Conservation (phyloP, 2,113 vertebrate genomes). For the Thinocorus orbignyianus region DNA sequence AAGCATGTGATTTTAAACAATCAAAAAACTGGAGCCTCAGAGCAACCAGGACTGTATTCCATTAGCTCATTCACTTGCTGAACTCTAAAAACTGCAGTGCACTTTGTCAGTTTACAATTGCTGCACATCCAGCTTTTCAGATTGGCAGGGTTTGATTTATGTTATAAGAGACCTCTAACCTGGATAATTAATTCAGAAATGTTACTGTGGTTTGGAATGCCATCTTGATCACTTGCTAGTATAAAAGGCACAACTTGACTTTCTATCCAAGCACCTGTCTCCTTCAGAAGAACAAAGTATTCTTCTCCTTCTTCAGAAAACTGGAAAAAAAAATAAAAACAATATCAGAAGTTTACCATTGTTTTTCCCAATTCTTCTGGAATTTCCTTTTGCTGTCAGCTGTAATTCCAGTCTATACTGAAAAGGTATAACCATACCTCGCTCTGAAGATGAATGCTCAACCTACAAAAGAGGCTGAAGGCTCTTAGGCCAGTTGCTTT, state of each 20-base stretch:
- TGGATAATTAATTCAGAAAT: conserved; percentile 80
- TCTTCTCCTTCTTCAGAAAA: conserved; percentile 78
- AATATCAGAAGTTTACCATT: not conserved
- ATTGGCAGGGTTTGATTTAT: not conserved
- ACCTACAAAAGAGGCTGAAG: conserved; percentile 80
- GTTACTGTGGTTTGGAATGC: conserved; percentile 36
- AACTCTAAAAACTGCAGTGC: not conserved
- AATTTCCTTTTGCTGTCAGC: not conserved
- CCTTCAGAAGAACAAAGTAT: conserved; percentile 79
- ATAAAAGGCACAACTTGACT: conserved; percentile 80
- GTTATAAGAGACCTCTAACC: conserved; percentile 70
- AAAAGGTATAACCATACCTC: conserved; percentile 66
- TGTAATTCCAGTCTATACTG: not conserved
- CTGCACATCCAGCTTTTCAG: not conserved
- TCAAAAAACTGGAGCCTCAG: not conserved
- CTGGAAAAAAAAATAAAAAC: conserved; percentile 74
- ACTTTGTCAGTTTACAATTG: not conserved
- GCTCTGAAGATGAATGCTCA: conserved; percentile 86
- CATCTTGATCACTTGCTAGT: conserved; percentile 36
- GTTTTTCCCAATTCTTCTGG: not conserved
- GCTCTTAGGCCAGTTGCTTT: conserved; percentile 78
- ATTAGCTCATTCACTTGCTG: not conserved
- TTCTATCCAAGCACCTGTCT: conserved; percentile 83
- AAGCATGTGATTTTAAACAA: not conserved
- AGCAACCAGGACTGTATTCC: not conserved